Evolutionary conservation across 2,888 invertebrate genomes (phyloP).

Genomic region (Molorchus minor): DNA sequence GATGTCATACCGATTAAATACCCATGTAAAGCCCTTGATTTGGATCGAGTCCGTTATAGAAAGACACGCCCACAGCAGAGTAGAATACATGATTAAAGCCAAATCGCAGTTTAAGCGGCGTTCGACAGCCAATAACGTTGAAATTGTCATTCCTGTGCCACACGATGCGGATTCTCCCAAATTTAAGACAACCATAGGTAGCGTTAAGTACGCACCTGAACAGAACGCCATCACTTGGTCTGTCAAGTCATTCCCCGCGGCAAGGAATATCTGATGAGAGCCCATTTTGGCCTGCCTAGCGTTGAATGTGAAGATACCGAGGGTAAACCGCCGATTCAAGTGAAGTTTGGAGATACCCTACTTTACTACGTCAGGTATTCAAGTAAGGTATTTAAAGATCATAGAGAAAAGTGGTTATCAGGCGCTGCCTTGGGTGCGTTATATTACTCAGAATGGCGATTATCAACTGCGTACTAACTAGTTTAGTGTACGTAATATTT

Average conservation of each 20-base stretch:
- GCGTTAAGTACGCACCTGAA: conserved; percentile 97
- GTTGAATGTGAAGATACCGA: conserved; percentile 94
- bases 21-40: conserved; percentile 94
- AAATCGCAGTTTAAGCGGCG: conserved; percentile 97
- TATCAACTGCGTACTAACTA: conserved; percentile 95
- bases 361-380: conserved; percentile 98
- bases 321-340: conserved; percentile 97
- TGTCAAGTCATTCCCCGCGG: conserved; percentile 96
- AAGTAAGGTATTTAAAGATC: conserved; percentile 95
- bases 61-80: conserved; percentile 94
- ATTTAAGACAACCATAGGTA: conserved; percentile 96
- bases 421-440: conserved; percentile 98
- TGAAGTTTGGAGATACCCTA: conserved; percentile 99
- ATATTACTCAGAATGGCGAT: conserved; percentile 99
- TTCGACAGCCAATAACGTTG: conserved; percentile 98
- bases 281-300: conserved; percentile 96
- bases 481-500: conserved; percentile 37
- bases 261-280: conserved; percentile 97
- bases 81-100: conserved; percentile 99
- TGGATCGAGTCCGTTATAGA: conserved; percentile 99
- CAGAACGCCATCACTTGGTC: conserved; percentile 98
- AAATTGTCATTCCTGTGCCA: conserved; percentile 95
- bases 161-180: conserved; percentile 98
- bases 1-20: conserved; percentile 97
- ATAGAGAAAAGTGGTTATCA: conserved; percentile 99